These are phyloP conservation scores for Musca domestica DNA, from an alignment of 1,140 invertebrate species.

Conservation along the genomic window DNA sequence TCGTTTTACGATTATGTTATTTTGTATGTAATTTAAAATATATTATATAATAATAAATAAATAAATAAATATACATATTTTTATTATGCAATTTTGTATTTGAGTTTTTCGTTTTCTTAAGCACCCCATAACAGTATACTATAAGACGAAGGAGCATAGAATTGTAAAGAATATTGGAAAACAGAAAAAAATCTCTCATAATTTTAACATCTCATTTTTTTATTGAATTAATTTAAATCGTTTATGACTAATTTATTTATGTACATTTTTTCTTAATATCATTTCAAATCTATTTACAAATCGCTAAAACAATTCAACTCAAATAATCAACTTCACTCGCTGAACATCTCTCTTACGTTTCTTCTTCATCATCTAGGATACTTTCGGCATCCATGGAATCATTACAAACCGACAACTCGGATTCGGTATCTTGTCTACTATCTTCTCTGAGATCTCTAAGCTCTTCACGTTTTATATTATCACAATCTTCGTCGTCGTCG, in stretches of 20 bases:
- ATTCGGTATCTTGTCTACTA: conserved; percentile 43
- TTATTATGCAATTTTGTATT: too few species aligned
- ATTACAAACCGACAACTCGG: conserved; percentile 51
- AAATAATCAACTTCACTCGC: background rate
- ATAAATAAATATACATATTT: too few species aligned
- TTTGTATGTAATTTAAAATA: too few species aligned
- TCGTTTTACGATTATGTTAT: too few species aligned
- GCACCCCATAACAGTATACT: too few species aligned
- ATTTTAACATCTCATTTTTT: background rate
- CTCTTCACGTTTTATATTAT: conserved; percentile 47
- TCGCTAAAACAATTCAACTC: too few species aligned
- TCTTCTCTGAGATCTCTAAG: conserved; percentile 31
- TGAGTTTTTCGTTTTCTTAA: too few species aligned
- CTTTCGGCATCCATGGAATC: conserved; percentile 47
- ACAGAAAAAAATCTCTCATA: too few species aligned
- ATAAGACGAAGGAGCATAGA: too few species aligned
- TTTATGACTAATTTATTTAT: conserved; percentile 1
- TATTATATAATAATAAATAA: too few species aligned
- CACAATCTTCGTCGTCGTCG: conserved; percentile 40
- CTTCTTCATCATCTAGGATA: conserved; percentile 40
- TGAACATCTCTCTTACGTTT: conserved; percentile 28
- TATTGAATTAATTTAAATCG: background rate
- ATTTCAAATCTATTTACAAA: conserved; percentile 3
- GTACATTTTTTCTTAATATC: background rate
- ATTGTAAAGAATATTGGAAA: too few species aligned